A percentile compares a stretch with the other conserved stretches of the same genome.
phyloP scores from a whole-genome alignment of 2,888 invertebrate species.

The Masnerella sp. region DNA sequence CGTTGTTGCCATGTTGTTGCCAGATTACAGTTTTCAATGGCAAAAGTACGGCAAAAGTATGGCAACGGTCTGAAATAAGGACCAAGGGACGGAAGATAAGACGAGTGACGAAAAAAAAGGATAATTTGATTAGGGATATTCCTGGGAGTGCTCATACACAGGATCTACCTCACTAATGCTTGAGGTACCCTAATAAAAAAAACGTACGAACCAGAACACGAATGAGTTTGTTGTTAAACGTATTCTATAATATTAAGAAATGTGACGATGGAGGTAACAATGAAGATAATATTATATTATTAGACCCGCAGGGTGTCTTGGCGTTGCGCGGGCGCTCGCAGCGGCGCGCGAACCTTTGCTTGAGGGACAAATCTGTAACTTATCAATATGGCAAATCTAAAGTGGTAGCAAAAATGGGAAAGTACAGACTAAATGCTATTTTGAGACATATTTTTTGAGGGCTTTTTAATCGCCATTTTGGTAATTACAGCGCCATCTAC shows the following conservation, averaged over 20 bases:
- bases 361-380: constrained; percentile 40
- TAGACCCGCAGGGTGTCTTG: constrained; percentile 71
- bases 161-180: constrained; percentile 21
- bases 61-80: no score
- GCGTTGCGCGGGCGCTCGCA: constrained; percentile 44
- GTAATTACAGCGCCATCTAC: constrained; percentile 38
- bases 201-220: constrained; percentile 57
- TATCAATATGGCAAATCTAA: constrained; percentile 51
- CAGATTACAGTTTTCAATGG: no score
- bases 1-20: no score
- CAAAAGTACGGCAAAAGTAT: no score
- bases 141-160: constrained; percentile 29
- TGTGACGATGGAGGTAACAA: constrained; percentile 34
- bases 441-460: constrained; percentile 46
- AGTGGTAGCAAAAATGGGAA: constrained; percentile 38
- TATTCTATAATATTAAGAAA: constrained; percentile 69
- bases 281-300: constrained; percentile 76
- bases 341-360: constrained; percentile 3
- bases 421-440: constrained; percentile 44
- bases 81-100: no score
- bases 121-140: constrained; percentile 7
- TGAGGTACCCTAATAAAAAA: constrained; percentile 18
- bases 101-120: neutral
- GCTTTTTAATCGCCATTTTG: constrained; percentile 50
- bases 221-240: constrained; percentile 75